Percentiles rank a stretch among this genome's conserved stretches.
Conservation (phyloP, 2,797 vertebrate species). For the Myotis planiceps region DNA sequence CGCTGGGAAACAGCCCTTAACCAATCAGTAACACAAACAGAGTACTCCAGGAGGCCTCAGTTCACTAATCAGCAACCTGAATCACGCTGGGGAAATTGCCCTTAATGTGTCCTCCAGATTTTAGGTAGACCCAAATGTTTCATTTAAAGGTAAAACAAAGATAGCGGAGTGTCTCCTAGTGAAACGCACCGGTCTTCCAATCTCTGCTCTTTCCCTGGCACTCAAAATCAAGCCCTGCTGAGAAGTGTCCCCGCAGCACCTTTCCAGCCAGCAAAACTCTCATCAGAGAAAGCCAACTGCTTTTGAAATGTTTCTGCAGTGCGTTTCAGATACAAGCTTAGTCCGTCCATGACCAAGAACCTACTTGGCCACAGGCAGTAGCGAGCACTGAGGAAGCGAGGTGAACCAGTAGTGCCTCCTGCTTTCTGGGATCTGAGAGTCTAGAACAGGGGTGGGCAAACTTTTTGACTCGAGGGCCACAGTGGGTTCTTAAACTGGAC, state of each 20-base stretch:
- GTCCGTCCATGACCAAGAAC: neutral
- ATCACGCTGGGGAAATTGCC: conserved; percentile 48
- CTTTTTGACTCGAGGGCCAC: too few species aligned
- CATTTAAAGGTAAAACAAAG: conserved; percentile 67
- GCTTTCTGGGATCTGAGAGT: neutral
- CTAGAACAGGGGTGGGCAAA: too few species aligned
- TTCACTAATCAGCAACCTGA: conserved; percentile 42
- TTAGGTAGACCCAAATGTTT: conserved; percentile 57
- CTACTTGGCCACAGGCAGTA: neutral
- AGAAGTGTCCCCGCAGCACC: conserved; percentile 4
- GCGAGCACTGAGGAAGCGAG: neutral
- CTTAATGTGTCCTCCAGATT: conserved; percentile 63
- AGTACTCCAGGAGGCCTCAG: neutral
- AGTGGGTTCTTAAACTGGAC: too few species aligned
- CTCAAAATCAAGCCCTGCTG: conserved; percentile 31
- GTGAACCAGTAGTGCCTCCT: neutral
- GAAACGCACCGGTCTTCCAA: conserved; percentile 3
- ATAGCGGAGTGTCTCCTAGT: neutral
- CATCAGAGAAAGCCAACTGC: neutral
- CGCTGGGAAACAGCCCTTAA: neutral
- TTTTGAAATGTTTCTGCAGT: neutral
- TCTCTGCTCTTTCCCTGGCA: neutral
- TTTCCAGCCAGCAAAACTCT: neutral
- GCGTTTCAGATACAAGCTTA: neutral
- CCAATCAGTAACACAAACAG: conserved; percentile 44